phyloP scores from a whole-genome alignment of 2,888 invertebrate genomes.

The Tenthredo livida region DNA sequence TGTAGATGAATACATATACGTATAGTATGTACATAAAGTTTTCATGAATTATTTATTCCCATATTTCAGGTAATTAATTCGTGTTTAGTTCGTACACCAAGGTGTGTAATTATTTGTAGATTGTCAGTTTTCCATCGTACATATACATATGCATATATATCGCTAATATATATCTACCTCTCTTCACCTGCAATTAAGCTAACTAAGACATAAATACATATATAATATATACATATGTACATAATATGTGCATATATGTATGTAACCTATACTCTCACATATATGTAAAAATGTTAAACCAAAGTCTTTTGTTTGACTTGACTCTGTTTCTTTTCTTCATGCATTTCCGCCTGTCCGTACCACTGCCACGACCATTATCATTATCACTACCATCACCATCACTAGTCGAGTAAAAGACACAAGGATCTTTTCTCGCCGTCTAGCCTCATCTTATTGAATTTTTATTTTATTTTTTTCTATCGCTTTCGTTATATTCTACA shows the following conservation, averaged over 20 bases:
- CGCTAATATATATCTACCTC: background rate
- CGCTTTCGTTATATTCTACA: background rate
- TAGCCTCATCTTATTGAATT: background rate
- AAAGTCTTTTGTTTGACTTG: background rate
- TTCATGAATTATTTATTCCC: background rate
- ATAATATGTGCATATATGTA: too few species aligned
- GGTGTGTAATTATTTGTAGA: background rate
- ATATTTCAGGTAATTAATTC: background rate
- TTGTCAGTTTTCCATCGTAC: background rate
- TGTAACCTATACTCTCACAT: background rate
- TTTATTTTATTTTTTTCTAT: background rate
- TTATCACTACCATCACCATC: background rate
- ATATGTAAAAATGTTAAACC: background rate
- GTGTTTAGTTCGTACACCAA: background rate
- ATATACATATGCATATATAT: background rate
- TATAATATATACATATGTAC: too few species aligned
- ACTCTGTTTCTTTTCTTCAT: background rate
- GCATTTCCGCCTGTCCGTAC: slow-evolving; percentile 2
- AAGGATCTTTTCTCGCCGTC: background rate
- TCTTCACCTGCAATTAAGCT: background rate
- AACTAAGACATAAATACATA: background rate
- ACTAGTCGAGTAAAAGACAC: background rate
- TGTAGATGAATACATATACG: background rate
- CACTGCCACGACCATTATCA: too few species aligned
- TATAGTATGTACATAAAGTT: background rate